Conservation (phyloP, 2,888 invertebrate species). For the Thecophora atra region DNA sequence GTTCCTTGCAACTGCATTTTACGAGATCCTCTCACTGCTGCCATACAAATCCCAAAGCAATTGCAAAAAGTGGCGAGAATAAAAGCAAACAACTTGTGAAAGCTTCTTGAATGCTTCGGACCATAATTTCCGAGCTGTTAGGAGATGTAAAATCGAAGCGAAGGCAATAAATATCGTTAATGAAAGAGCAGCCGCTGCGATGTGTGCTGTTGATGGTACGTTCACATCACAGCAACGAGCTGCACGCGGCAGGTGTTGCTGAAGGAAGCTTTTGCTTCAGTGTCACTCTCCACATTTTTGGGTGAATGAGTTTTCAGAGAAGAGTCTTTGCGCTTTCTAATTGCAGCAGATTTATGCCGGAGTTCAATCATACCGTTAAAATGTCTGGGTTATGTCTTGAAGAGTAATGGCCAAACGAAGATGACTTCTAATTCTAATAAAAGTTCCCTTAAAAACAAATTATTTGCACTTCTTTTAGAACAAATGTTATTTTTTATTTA, state of each 20-base stretch:
- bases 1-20: constrained; percentile 8
- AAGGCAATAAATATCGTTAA: background rate
- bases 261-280: background rate
- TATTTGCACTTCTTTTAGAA: too few species aligned
- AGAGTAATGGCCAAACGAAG: too few species aligned
- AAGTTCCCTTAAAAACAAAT: too few species aligned
- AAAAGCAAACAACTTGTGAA: constrained; percentile 7
- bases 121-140: background rate
- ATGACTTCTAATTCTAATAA: too few species aligned
- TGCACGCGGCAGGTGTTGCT: background rate
- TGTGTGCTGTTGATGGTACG: background rate
- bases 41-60: background rate
- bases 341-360: too few species aligned
- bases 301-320: too few species aligned
- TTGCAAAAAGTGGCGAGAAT: background rate
- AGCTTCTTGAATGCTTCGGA: constrained; percentile 1
- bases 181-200: background rate
- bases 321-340: too few species aligned
- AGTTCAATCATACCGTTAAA: too few species aligned
- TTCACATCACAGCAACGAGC: too few species aligned
- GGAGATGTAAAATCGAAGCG: background rate
- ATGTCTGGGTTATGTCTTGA: too few species aligned
- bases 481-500: too few species aligned
- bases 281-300: too few species aligned
- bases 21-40: constrained; percentile 9